Percentiles rank a stretch among this genome's conserved stretches.
These are phyloP conservation scores for Cheilosia vulpina DNA, from an alignment of 2,888 invertebrate species.

Conservation along the genomic window DNA sequence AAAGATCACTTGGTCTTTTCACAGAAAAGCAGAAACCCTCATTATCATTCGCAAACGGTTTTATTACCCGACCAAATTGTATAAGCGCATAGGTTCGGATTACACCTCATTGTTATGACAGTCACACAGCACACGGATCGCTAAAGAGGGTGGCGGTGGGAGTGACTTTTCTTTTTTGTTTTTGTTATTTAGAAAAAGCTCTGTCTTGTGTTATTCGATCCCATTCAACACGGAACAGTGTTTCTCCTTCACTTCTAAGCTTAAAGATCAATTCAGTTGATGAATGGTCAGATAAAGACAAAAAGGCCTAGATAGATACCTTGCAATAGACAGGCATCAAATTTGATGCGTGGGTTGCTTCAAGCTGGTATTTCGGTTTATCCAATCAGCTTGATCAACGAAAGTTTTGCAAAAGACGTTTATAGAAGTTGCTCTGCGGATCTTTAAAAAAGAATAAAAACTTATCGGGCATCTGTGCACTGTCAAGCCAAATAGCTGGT, in stretches of 20 bases:
- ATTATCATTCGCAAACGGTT: no score
- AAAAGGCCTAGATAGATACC: neutral
- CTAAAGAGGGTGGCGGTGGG: neutral
- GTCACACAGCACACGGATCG: neutral
- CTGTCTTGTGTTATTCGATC: neutral
- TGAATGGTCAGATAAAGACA: neutral
- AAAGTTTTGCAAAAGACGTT: neutral
- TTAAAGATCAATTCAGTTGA: neutral
- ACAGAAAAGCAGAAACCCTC: no score
- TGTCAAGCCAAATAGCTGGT: neutral
- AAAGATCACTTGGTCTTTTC: no score
- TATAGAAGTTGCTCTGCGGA: neutral
- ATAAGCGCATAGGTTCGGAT: neutral
- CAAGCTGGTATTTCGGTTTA: neutral
- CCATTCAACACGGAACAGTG: neutral
- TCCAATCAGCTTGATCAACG: neutral
- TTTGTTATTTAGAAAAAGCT: neutral
- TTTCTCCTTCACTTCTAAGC: neutral
- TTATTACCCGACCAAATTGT: neutral
- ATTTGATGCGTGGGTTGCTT: slow-evolving; percentile 4
- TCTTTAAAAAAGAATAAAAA: neutral
- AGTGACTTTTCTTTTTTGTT: neutral
- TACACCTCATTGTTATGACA: neutral
- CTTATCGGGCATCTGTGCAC: no score
- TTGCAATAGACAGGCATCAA: neutral